Evolutionary conservation across 2,113 vertebrate species (phyloP).

Genomic region (Myotis davidii): DNA sequence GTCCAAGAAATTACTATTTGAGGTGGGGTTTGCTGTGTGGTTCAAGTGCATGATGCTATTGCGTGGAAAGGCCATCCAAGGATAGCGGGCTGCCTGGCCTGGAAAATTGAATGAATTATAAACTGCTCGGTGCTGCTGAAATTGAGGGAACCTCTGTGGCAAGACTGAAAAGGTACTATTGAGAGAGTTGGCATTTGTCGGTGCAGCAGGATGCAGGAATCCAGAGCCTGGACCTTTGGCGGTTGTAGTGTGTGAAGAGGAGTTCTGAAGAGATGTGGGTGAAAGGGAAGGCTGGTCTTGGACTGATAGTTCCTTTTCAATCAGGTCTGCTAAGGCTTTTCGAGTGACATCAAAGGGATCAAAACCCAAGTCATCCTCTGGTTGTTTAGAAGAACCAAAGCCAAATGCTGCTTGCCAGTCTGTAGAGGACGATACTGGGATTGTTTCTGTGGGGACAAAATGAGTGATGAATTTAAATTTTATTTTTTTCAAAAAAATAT

Average conservation of each 20-base stretch:
- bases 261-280: constrained; percentile 88
- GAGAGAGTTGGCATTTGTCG: constrained; percentile 91
- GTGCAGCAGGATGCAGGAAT: constrained; percentile 87
- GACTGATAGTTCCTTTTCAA: constrained; percentile 99
- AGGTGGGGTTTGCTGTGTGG: constrained; percentile 95
- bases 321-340: constrained; percentile 99
- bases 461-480: constrained; percentile 20
- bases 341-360: constrained; percentile 99
- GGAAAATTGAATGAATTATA: constrained; percentile 98
- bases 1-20: constrained; percentile 99
- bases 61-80: constrained; percentile 95
- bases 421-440: constrained; percentile 98
- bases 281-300: constrained; percentile 93
- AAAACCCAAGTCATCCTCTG: constrained; percentile 99
- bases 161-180: constrained; percentile 93
- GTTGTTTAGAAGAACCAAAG: constrained; percentile 98
- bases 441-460: constrained; percentile 91
- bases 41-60: constrained; percentile 98
- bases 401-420: constrained; percentile 99
- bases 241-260: constrained; percentile 89
- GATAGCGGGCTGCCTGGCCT: constrained; percentile 93
- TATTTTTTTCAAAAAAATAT: not conserved
- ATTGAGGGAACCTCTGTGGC: constrained; percentile 93
- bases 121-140: constrained; percentile 97
- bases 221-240: constrained; percentile 91